Evolutionary conservation across 2,113 vertebrate genomes (phyloP), one percentile per base, ranked within the genome.

Genomic region (Laticauda laticaudata): DNA sequence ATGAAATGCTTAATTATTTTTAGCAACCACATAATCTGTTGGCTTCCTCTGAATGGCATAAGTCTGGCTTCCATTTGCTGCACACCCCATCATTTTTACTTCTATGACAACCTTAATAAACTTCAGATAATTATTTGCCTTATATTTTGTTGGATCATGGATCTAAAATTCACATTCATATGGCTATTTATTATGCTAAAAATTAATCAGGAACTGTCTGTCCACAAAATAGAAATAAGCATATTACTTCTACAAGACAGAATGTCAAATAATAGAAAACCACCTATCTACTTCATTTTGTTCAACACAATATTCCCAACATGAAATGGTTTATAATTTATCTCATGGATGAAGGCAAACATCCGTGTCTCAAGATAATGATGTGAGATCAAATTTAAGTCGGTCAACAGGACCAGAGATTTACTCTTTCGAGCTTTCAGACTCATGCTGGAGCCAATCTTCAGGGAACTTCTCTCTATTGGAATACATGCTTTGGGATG

Each of bases 91-190:
- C 57, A 88, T 75, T 92, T 45, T 39, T 34, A 55, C 48, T 45
- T 75, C 8, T 89, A 7, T 85, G 91, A 92, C 91, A 90, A 89
- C 57, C 39, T 90, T 59, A 55, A 90, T 88, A 89, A 94, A 85
- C 26, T 34, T 90, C 11, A 87, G 43, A 75, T 61, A 48, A 96
- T 93, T 89, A 43, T 51, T 85, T 91, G 43, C 29, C 24, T 51
- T 61, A 14, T 11, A 53, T 10, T 94, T 86, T 87, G 90, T 48
- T 59, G 93, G 26, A 1, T 51, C 10, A 91, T 0, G 39, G 24
- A 56, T 3, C 53, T 54, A 24, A 12, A 26, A 53, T 39, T 54
- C 39, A 57, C 8, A 59, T 48, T 24, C 20, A 48, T 48, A 91
- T 9, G 55, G 26, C 26, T 29, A 23, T 59, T 10, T 39, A 21